Percentiles rank a stretch among this genome's conserved stretches.
Evolutionary conservation across 2,797 vertebrate genomes (phyloP).

Genomic region (Amniataba percoides): DNA sequence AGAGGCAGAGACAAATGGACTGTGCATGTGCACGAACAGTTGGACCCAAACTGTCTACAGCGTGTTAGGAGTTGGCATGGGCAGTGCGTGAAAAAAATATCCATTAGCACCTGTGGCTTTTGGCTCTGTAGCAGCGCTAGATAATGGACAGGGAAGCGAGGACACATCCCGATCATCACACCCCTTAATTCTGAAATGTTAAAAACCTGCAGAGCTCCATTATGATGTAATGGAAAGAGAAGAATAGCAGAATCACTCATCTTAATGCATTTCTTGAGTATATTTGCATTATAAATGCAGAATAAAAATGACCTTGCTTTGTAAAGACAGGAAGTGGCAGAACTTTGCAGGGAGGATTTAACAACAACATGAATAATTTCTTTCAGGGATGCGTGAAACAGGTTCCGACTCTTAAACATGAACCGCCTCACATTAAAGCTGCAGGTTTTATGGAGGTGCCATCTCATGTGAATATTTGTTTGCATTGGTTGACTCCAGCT

Average conservation of each 20-base stretch:
- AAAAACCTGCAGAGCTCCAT: slow-evolving; percentile 65
- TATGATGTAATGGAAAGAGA: slow-evolving; percentile 69
- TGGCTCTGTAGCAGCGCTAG: slow-evolving; percentile 51
- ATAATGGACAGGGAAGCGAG: slow-evolving; percentile 71
- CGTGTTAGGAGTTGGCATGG: slow-evolving; percentile 57
- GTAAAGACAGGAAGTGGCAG: slow-evolving; percentile 54
- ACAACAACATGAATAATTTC: slow-evolving; percentile 69
- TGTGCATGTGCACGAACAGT: slow-evolving; percentile 70
- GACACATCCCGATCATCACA: slow-evolving; percentile 58
- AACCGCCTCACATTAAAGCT: slow-evolving; percentile 2
- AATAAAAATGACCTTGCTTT: slow-evolving; percentile 70
- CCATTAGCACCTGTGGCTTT: slow-evolving; percentile 77
- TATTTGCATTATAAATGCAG: slow-evolving; percentile 83
- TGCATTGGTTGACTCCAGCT: slow-evolving; percentile 39
- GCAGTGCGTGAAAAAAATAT: slow-evolving; percentile 53
- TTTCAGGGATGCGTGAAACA: slow-evolving; percentile 42
- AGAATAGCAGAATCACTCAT: slow-evolving; percentile 72
- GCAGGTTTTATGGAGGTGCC: slow-evolving; percentile 34
- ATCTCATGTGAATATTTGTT: slow-evolving; percentile 44
- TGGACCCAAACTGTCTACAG: slow-evolving; percentile 69
- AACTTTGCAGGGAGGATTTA: slow-evolving; percentile 54
- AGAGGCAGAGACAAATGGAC: slow-evolving; percentile 74
- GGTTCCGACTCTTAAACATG: slow-evolving; percentile 28
- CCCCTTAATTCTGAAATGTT: slow-evolving; percentile 57
- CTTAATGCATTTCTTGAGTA: slow-evolving; percentile 83